phyloP scores from a whole-genome alignment of 2,113 vertebrate genomes.

The Oenanthe melanoleuca region DNA sequence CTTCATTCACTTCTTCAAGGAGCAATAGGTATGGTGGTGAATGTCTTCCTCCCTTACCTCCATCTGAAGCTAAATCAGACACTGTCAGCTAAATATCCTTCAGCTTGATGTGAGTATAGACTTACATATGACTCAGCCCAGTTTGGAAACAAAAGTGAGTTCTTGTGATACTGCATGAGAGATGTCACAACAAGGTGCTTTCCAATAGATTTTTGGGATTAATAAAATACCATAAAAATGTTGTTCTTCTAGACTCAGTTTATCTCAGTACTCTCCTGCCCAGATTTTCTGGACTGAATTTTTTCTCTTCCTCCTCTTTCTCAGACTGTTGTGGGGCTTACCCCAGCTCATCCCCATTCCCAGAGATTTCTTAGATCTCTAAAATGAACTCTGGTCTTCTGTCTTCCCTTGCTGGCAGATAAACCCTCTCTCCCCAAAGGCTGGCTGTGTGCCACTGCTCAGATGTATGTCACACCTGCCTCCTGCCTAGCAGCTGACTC shows the following conservation, averaged over 20 bases:
- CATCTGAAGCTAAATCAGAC: neutral
- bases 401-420: neutral
- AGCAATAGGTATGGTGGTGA: neutral
- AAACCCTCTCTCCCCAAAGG: neutral
- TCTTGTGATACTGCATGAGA: neutral
- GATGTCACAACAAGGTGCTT: neutral
- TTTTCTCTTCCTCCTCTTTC: neutral
- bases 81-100: neutral
- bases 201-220: neutral
- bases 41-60: neutral
- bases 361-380: neutral
- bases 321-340: neutral
- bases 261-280: neutral
- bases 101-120: neutral
- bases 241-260: neutral
- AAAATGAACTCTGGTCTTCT: neutral
- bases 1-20: neutral
- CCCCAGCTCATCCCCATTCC: neutral
- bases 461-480: conserved; percentile 39
- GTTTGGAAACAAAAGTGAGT: neutral
- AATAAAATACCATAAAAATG: neutral
- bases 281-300: neutral
- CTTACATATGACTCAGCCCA: neutral
- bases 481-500: conserved; percentile 38
- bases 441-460: conserved; percentile 20